Evolutionary conservation across 2,888 invertebrate genomes (phyloP).

Genomic region (Capitulum mitella): DNA sequence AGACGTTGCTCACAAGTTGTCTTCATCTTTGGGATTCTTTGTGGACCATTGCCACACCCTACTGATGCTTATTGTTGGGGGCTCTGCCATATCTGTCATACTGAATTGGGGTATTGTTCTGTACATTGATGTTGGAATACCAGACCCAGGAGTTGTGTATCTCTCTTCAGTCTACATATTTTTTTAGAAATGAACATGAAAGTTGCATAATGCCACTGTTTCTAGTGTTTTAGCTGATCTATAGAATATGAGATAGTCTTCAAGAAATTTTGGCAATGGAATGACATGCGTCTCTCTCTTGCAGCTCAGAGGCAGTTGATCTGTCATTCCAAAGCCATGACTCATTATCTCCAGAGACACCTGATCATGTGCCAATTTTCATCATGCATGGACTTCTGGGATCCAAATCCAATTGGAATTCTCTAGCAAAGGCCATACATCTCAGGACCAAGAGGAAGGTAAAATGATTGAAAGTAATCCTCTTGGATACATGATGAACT

Average conservation of each 20-base stretch:
- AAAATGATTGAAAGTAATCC: neutral
- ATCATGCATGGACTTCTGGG: neutral
- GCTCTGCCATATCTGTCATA: too few relatives aligned
- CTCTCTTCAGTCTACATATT: too few relatives aligned
- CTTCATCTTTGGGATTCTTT: too few relatives aligned
- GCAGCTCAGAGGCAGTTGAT: neutral
- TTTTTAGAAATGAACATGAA: too few relatives aligned
- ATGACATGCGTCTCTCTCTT: neutral
- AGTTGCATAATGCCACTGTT: neutral
- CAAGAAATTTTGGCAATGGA: neutral
- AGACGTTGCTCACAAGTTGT: too few relatives aligned
- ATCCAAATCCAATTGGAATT: conserved; percentile 8
- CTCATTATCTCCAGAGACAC: neutral
- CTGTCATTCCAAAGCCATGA: neutral
- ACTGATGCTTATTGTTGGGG: too few relatives aligned
- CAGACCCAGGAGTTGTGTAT: too few relatives aligned
- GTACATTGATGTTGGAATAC: too few relatives aligned
- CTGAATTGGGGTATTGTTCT: too few relatives aligned
- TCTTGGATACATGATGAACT: neutral
- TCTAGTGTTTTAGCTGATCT: neutral
- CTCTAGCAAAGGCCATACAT: neutral
- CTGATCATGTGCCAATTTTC: neutral
- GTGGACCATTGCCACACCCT: too few relatives aligned
- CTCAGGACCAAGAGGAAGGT: neutral
- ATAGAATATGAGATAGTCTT: neutral